A percentile compares a stretch with the other conserved stretches of the same genome.
phyloP scores from a whole-genome alignment of 2,113 vertebrate genomes.

The Heliornis fulica region DNA sequence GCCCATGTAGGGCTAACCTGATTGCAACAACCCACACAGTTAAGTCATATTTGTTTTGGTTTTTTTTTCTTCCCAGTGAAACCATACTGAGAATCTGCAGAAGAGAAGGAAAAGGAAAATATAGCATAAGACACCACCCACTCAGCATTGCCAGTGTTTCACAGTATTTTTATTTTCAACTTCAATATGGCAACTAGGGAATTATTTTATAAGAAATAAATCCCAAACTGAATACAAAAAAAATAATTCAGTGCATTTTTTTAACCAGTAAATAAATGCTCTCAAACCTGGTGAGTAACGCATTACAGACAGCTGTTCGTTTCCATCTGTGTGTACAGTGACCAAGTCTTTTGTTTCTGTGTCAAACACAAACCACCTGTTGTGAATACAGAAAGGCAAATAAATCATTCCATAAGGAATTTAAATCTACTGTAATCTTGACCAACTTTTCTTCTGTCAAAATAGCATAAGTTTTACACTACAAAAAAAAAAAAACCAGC shows the following conservation, averaged over 20 bases:
- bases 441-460: background rate
- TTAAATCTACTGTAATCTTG: background rate
- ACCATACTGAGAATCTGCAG: background rate
- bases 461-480: background rate
- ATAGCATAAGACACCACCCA: background rate
- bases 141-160: background rate
- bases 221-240: background rate
- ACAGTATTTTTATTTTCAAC: background rate
- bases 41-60: background rate
- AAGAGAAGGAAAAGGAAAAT: background rate
- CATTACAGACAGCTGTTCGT: conserved; percentile 95
- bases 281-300: conserved; percentile 89
- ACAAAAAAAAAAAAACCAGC: background rate
- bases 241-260: accelerated
- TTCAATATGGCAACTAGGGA: background rate
- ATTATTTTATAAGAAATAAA: background rate
- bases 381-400: conserved; percentile 35
- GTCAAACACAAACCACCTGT: conserved; percentile 98
- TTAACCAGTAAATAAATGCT: background rate
- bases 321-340: conserved; percentile 96
- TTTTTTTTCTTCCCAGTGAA: background rate
- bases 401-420: background rate
- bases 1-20: background rate
- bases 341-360: conserved; percentile 96
- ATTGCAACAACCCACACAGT: background rate